These are phyloP conservation scores for Brachyistius frenatus DNA, from an alignment of 2,113 vertebrate species.

Conservation along the genomic window DNA sequence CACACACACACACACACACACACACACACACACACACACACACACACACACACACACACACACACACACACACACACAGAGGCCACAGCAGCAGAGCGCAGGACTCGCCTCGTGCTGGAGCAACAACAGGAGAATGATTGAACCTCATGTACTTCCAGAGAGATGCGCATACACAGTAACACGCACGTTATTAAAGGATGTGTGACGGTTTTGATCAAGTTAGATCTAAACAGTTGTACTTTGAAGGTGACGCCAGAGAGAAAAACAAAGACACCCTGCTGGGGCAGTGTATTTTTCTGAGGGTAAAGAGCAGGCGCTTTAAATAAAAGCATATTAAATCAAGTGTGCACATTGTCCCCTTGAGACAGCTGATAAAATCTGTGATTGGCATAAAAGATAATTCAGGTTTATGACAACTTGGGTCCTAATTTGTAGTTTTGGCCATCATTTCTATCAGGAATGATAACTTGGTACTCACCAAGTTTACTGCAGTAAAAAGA, in stretches of 20 bases:
- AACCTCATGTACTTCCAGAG: background rate
- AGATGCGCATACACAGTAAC: constrained; percentile 14
- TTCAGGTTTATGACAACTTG: constrained; percentile 20
- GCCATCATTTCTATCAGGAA: constrained; percentile 17
- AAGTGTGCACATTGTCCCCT: constrained; percentile 2
- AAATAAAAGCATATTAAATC: constrained; percentile 51
- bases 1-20: background rate
- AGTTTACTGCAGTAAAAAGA: background rate
- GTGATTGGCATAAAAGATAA: constrained; percentile 25
- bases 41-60: background rate
- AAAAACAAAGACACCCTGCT: constrained; percentile 56
- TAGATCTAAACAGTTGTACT: constrained; percentile 45
- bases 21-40: background rate
- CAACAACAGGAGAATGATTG: constrained; percentile 21
- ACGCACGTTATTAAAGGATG: constrained; percentile 19
- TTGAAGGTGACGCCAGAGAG: constrained; percentile 55
- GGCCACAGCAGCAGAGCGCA: constrained; percentile 11
- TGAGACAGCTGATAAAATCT: constrained; percentile 27
- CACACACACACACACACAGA: background rate
- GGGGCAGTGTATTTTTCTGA: constrained; percentile 44
- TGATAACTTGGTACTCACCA: constrained; percentile 7
- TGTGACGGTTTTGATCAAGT: constrained; percentile 60
- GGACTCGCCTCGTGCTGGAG: constrained; percentile 25
- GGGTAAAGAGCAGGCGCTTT: constrained; percentile 51
- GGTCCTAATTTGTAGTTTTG: background rate